Percentiles rank a stretch among this genome's conserved stretches.
Conservation (phyloP, 2,888 invertebrate genomes). For the Helobdella robusta region DNA sequence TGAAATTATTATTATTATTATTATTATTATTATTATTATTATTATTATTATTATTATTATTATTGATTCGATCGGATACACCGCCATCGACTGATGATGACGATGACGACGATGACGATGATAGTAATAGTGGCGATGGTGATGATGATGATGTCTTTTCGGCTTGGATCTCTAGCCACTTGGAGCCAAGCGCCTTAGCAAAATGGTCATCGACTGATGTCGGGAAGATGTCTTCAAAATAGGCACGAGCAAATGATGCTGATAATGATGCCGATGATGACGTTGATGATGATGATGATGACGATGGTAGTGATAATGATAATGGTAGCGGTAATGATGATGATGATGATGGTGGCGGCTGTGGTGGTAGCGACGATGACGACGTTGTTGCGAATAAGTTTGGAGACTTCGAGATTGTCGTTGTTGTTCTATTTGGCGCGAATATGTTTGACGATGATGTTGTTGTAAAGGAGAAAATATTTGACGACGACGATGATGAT, state of each 20-base stretch:
- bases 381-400: background rate
- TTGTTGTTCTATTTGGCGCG: no score
- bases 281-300: conserved; percentile 8
- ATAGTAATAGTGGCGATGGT: background rate
- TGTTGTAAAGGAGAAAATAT: no score
- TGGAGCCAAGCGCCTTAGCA: conserved; percentile 73
- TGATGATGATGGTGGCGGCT: conserved; percentile 8
- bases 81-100: no score
- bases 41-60: no score
- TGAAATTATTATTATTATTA: no score
- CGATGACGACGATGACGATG: no score
- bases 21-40: no score
- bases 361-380: background rate
- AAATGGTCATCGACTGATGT: conserved; percentile 74
- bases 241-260: conserved; percentile 6
- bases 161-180: conserved; percentile 57
- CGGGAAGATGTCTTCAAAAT: conserved; percentile 26
- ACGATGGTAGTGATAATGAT: conserved; percentile 16
- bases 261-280: conserved; percentile 6
- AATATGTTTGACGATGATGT: no score
- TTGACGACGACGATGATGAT: background rate
- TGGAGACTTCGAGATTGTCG: background rate
- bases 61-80: no score
- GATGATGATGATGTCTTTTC: background rate
- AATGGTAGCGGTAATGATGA: conserved; percentile 16